Evolutionary conservation across 2,113 vertebrate genomes (phyloP).

Genomic region (Chloroceryle aenea): DNA sequence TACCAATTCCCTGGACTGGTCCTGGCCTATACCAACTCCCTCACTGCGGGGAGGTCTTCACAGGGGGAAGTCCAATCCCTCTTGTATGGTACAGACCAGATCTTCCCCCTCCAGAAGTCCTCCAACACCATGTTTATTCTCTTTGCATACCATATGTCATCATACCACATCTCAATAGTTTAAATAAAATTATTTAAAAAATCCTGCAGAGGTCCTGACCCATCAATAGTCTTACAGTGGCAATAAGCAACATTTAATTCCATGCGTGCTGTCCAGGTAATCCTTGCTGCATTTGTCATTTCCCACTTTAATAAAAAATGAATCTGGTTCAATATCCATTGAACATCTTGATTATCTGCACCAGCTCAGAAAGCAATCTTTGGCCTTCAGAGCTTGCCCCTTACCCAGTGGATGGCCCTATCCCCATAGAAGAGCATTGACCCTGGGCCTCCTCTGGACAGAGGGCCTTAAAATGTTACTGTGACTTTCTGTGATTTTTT

Average conservation of each 20-base stretch:
- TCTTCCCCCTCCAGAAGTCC: not conserved
- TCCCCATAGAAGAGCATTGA: not conserved
- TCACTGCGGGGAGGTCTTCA: not conserved
- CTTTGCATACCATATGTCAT: not conserved
- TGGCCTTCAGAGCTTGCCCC: not conserved
- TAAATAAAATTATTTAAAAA: not conserved
- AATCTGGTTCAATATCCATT: not conserved
- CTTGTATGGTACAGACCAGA: not conserved
- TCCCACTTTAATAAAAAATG: not conserved
- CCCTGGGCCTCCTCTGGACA: not conserved
- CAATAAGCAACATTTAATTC: not conserved
- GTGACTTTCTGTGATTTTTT: not conserved
- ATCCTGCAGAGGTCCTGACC: not conserved
- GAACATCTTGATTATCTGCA: not conserved
- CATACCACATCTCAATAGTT: too few relatives aligned
- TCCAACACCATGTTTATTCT: not conserved
- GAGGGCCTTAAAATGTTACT: not conserved
- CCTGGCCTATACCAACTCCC: not conserved
- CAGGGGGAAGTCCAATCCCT: not conserved
- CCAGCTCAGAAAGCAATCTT: not conserved
- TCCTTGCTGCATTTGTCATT: not conserved
- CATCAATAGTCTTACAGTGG: not conserved
- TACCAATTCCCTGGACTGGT: not conserved
- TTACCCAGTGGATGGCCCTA: not conserved
- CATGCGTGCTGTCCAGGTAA: not conserved